phyloP scores from a whole-genome alignment of 2,888 invertebrate genomes.

The Limnephilus marmoratus region DNA sequence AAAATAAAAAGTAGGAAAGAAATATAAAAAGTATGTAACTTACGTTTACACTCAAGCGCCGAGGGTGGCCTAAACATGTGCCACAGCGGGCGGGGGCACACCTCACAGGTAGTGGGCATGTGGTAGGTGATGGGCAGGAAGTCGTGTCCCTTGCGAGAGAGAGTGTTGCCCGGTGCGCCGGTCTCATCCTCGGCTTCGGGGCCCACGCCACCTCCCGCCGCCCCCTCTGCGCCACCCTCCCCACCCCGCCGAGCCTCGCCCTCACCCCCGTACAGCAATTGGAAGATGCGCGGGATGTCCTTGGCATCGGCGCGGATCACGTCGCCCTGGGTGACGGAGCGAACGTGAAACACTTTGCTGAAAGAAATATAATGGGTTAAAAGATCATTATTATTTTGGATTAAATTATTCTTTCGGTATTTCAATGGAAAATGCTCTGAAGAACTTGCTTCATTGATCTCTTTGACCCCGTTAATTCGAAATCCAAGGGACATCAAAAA shows the following conservation, averaged over 20 bases:
- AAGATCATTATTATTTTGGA: too few relatives aligned
- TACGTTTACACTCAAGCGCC: conserved; percentile 97
- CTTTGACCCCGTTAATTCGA: too few relatives aligned
- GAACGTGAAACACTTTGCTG: conserved; percentile 99
- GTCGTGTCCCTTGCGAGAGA: conserved; percentile 95
- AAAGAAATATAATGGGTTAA: conserved; percentile 63
- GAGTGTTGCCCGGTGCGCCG: conserved; percentile 74
- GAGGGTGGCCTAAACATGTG: conserved; percentile 98
- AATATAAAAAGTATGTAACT: conserved; percentile 69
- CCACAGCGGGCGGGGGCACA: conserved; percentile 97
- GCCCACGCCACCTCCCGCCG: conserved; percentile 78
- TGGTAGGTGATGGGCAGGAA: conserved; percentile 97
- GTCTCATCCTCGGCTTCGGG: conserved; percentile 72
- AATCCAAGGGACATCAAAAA: too few relatives aligned
- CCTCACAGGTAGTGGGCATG: conserved; percentile 98
- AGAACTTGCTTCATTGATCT: too few relatives aligned
- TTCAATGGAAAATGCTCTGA: too few relatives aligned
- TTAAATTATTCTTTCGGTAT: too few relatives aligned
- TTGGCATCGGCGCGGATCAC: conserved; percentile 99
- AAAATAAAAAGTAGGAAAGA: not conserved
- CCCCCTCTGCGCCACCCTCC: conserved; percentile 84
- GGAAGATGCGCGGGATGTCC: conserved; percentile 99
- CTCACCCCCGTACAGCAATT: conserved; percentile 97
- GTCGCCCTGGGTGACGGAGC: conserved; percentile 99
- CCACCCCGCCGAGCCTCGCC: conserved; percentile 92